These are phyloP conservation scores for Leptinotarsa defecta DNA, from an alignment of 1,140 invertebrate species.

Conservation along the genomic window DNA sequence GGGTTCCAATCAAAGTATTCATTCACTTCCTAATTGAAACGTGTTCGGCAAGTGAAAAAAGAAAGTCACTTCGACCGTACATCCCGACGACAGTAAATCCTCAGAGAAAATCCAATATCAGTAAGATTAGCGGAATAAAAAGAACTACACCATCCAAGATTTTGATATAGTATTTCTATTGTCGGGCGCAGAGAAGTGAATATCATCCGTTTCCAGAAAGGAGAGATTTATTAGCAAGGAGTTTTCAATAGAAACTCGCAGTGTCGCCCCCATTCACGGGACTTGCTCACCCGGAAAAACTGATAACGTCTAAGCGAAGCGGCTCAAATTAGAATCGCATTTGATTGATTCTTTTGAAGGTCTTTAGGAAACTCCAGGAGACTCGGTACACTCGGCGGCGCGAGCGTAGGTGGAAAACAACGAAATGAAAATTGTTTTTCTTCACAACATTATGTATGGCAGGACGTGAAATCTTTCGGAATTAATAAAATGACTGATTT, in stretches of 20 bases:
- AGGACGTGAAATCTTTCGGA: no score
- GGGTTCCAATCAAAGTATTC: neutral
- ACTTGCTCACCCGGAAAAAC: constrained; percentile 38
- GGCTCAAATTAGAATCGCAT: constrained; percentile 38
- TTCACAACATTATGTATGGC: no score
- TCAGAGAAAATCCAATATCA: constrained; percentile 7
- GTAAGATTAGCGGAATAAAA: constrained; percentile 4
- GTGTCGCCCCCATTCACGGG: constrained; percentile 34
- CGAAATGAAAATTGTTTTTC: no score
- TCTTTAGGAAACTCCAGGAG: no score
- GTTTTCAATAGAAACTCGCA: constrained; percentile 40
- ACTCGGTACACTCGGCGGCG: no score
- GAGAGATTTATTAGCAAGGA: constrained; percentile 38
- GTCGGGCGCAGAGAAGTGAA: constrained; percentile 35
- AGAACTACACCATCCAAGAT: constrained; percentile 24
- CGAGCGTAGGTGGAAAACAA: no score
- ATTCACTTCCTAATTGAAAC: no score
- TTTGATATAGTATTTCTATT: constrained; percentile 36
- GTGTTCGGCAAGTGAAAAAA: no score
- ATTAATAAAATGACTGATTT: no score
- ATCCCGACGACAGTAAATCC: neutral
- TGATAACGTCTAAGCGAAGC: constrained; percentile 36
- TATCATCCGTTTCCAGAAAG: constrained; percentile 32
- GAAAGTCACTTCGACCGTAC: no score
- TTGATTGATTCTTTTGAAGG: constrained; percentile 33